A percentile compares a stretch with the other conserved stretches of the same genome.
Conservation (phyloP, 30 jellyfish, hydroid and myxozoan species). For the Sanderia malayensis region DNA sequence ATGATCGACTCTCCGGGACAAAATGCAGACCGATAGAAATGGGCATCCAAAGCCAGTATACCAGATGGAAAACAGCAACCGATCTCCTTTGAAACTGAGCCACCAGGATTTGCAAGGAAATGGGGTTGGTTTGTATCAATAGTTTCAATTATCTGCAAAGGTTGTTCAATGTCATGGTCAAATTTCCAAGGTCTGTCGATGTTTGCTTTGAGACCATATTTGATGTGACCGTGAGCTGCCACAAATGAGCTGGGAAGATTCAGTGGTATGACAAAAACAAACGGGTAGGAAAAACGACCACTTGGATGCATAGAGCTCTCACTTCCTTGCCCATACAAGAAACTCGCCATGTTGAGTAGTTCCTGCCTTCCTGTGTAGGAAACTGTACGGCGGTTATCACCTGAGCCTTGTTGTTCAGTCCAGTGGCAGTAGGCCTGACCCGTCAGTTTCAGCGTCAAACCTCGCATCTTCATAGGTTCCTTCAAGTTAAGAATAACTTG, state of each 20-base stretch:
- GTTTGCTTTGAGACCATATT: not conserved
- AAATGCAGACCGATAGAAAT: constrained; percentile 4
- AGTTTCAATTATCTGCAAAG: not conserved
- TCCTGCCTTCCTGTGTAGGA: not conserved
- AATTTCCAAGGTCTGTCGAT: not conserved
- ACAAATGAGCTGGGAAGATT: not conserved
- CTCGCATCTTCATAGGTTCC: not conserved
- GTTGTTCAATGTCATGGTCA: no score
- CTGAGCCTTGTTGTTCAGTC: not conserved
- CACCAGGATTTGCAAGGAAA: not conserved
- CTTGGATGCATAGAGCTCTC: not conserved
- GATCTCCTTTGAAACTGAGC: not conserved
- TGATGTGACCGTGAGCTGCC: not conserved
- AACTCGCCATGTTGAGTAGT: not conserved
- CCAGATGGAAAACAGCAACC: constrained; percentile 1
- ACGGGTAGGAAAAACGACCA: not conserved
- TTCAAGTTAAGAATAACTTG: not conserved
- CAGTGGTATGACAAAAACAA: not conserved
- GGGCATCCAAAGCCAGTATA: not conserved
- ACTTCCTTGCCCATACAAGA: not conserved
- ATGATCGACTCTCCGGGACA: not conserved
- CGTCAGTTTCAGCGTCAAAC: not conserved
- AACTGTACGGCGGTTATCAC: not conserved
- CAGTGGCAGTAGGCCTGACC: not conserved
- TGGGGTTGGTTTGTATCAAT: not conserved